Base-by-base conservation (phyloP, 2,888 invertebrate genomes). In the Pocota personata region DNA sequence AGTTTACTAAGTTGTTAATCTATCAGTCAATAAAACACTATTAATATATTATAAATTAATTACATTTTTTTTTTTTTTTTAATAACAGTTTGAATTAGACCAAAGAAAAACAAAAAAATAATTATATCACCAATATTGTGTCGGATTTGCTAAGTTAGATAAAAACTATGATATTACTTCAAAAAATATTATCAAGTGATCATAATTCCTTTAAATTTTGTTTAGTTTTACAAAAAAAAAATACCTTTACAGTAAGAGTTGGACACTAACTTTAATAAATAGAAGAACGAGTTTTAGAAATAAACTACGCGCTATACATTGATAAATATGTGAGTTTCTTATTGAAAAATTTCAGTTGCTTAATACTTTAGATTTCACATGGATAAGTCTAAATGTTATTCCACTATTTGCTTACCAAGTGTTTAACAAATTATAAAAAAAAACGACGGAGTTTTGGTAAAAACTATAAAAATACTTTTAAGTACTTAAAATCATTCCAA, bases 1-100 rank as follows among this genome's bases (percentile, higher is more conserved):
- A 86, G 77, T 80, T 87, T 82, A 83, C 86, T 86, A 86, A 88
- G 76, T 87, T 87, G 90, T 90, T 91, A 91, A 90, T 89, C 91
- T 91, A 91, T 91, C 91, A 91, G 91, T 91, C 91, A 88, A 90
- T 90, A 89, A 87, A 82, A 83, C 87, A 82, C 72, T 86, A 77
- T 82, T 82, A 82, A 86, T 83, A 78, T 77, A 66, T 71, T 69
- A 87, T 83, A 83, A 82, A 83, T 84, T 72, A 83, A 84, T 84
- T 84, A 87, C 83, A 82, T 75, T 79, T 62, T 66, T 57, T 46
- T 79, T 60, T 79, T 76, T 40, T 50, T n/a, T n/a, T n/a, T n/a
- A n/a, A 60, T 79, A 87, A 82, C 89, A 90, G 88, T 89, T 89
- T 82, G 62, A 78, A 71, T 76, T 73, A 87, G 76, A 87, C 32